Evolutionary conservation across 2,797 vertebrate species (phyloP), one percentile per base, ranked within the genome.

Genomic region (Craterocephalus amniculus): DNA sequence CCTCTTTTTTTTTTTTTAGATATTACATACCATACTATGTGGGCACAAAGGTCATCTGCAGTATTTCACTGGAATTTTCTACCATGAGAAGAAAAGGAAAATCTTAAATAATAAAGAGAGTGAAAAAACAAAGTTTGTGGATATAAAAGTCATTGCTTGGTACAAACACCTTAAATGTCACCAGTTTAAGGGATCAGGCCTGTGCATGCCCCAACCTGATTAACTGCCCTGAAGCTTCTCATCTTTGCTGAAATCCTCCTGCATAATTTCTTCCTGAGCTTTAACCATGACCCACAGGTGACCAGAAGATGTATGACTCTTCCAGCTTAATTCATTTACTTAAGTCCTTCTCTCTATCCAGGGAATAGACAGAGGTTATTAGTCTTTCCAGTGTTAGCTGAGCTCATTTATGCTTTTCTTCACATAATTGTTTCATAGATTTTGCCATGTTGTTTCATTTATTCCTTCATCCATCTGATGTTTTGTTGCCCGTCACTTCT

Each of bases 251-350:
- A 79, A 55, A 13, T 75, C 66, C 58, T 54, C 69, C 55, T 60
- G 57, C 62, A 5, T 22, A 7, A 56, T 58, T 77, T 83, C 45
- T 69, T 76, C 79, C 78, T 76, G 63, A 79, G 78, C 70, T 74
- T 58, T 69, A 69, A 63, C 70, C 63, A 4, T 72, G 80, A 80
- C 70, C 83, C 73, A 69, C 31, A 73, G 70, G 72, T 29, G 54
- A 67, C 58, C 70, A 57, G 32, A 77, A 83, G 80, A 88, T 83
- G 43, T 74, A 77, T 20, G 58, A 67, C 80, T 78, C 66, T 58
- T 63, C 63, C 66, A 62, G 67, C 65, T 83, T 68, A 55, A 63
- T 76, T 85, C 49, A 78, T 84, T 78, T 76, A 65, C 78, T 70
- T 62, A 55, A 71, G 72, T 14, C 56, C 40, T n/a, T 22, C n/a